These are phyloP conservation scores for Cygnus olor DNA, from an alignment of 2,797 vertebrate species.

Conservation along the genomic window DNA sequence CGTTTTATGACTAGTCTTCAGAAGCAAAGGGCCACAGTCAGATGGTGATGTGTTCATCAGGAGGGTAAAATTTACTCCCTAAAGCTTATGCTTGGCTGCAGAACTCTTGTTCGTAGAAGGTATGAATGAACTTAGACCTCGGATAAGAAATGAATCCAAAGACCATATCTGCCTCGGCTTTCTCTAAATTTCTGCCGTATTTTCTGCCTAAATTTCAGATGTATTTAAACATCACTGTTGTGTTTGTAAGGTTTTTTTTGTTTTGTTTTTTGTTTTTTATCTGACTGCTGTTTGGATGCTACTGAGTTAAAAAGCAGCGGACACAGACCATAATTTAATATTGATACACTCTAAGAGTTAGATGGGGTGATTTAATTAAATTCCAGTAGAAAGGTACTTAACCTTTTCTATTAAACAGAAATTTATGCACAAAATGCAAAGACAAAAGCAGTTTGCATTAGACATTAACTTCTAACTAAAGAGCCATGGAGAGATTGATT, in stretches of 20 bases:
- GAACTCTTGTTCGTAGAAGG: neutral
- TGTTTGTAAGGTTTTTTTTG: neutral
- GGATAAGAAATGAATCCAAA: neutral
- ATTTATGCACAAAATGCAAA: slow-evolving; percentile 48
- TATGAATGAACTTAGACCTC: neutral
- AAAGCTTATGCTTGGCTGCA: neutral
- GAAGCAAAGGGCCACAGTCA: neutral
- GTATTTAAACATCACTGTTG: neutral
- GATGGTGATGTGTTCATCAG: neutral
- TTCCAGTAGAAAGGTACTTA: slow-evolving; percentile 32
- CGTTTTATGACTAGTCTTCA: neutral
- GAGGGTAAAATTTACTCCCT: neutral
- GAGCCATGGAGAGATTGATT: slow-evolving; percentile 34
- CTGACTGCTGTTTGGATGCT: neutral
- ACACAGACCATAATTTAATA: neutral
- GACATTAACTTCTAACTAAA: slow-evolving; percentile 30
- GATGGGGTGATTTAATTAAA: slow-evolving; percentile 14
- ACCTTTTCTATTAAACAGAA: slow-evolving; percentile 32
- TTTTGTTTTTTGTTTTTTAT: neutral
- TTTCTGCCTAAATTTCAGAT: neutral
- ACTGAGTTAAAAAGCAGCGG: neutral
- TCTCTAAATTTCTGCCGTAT: neutral
- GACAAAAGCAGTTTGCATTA: slow-evolving; percentile 46
- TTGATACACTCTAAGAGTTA: neutral
- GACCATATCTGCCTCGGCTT: rapidly evolving